phyloP scores from a whole-genome alignment of 2,888 invertebrate genomes.

The Tachina lurida region DNA sequence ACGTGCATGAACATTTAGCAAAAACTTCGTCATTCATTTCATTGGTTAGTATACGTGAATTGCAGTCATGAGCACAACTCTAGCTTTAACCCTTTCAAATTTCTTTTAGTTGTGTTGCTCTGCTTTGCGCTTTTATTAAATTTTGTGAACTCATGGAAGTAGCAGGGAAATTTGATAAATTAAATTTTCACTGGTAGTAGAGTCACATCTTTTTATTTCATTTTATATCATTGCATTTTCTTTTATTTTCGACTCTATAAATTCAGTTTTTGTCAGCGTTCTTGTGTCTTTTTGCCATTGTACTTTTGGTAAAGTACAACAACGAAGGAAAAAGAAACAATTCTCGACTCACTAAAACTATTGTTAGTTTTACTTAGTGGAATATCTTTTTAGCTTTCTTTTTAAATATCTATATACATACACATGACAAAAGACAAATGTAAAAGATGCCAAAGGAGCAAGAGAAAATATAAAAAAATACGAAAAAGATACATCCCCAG shows the following conservation, averaged over 20 bases:
- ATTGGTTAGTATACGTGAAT: no score
- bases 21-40: no score
- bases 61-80: no score
- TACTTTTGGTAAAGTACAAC: constrained; percentile 15
- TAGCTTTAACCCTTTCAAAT: neutral
- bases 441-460: constrained; percentile 37
- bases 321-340: constrained; percentile 11
- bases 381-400: constrained; percentile 24
- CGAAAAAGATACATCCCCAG: neutral
- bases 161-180: constrained; percentile 69
- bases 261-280: constrained; percentile 49
- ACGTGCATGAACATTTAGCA: no score
- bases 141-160: constrained; percentile 57
- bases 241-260: constrained; percentile 47
- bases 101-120: neutral
- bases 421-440: constrained; percentile 43
- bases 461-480: constrained; percentile 18
- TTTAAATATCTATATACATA: constrained; percentile 3
- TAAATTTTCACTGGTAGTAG: constrained; percentile 66
- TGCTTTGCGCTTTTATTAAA: constrained; percentile 52
- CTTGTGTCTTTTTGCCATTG: constrained; percentile 47
- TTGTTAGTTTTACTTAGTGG: constrained; percentile 68
- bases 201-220: constrained; percentile 40
- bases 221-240: neutral
- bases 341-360: constrained; percentile 43